Evolutionary conservation across 2,888 invertebrate genomes (phyloP).

Genomic region (Hoplodrina ambigua): DNA sequence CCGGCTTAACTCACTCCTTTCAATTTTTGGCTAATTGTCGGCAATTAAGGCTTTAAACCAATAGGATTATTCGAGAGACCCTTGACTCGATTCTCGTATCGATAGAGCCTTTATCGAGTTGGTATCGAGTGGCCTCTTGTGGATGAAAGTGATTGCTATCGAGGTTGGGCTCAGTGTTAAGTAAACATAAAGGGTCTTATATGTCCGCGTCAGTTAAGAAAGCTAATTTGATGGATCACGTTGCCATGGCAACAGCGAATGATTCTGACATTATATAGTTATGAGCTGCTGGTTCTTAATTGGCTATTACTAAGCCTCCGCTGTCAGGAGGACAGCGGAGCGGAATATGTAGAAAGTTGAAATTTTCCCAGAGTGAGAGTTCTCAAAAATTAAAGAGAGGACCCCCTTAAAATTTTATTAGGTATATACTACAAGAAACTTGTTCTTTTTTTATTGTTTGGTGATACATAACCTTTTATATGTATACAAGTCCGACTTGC

Average conservation of each 20-base stretch:
- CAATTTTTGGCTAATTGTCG: conserved; percentile 68
- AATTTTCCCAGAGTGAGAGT: too few species aligned
- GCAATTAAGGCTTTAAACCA: conserved; percentile 56
- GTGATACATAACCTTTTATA: too few species aligned
- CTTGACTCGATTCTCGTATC: conserved; percentile 46
- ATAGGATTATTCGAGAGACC: conserved; percentile 40
- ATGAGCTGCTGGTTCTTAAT: background rate
- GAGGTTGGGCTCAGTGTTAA: conserved; percentile 27
- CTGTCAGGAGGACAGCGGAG: too few species aligned
- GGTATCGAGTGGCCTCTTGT: conserved; percentile 46
- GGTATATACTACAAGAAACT: too few species aligned
- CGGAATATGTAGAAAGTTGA: too few species aligned
- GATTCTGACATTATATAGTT: background rate
- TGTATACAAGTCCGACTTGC: too few species aligned
- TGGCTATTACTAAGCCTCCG: too few species aligned
- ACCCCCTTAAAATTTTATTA: too few species aligned
- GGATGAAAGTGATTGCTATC: conserved; percentile 24
- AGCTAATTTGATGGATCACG: conserved; percentile 7
- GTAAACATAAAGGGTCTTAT: conserved; percentile 20
- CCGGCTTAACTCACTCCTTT: conserved; percentile 62
- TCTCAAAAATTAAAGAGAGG: too few species aligned
- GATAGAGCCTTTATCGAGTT: conserved; percentile 38
- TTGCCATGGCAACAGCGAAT: background rate
- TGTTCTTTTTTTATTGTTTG: too few species aligned
- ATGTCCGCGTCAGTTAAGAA: background rate